Conservation (phyloP, 2,888 invertebrate genomes). For the Temnothorax ravouxi region DNA sequence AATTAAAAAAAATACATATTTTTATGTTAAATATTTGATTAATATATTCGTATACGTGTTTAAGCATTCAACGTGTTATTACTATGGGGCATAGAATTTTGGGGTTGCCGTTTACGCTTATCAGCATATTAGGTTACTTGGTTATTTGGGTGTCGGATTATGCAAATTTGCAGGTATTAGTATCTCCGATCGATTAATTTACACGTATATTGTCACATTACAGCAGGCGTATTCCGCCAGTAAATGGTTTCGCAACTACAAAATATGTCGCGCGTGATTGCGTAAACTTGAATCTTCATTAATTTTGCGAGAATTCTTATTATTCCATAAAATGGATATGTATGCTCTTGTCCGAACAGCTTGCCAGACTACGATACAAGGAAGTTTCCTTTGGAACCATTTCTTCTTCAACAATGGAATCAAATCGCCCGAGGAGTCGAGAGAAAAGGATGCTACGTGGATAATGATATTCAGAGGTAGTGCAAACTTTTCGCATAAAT, state of each 20-base stretch:
- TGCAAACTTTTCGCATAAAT: constrained; percentile 70
- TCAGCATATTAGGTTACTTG: constrained; percentile 58
- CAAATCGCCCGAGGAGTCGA: constrained; percentile 50
- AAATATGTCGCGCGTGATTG: constrained; percentile 30
- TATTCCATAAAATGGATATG: constrained; percentile 9
- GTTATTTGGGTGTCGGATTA: constrained; percentile 55
- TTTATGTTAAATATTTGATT: constrained; percentile 10
- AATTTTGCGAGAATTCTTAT: constrained; percentile 23
- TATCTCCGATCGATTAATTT: constrained; percentile 55
- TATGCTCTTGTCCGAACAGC: constrained; percentile 9
- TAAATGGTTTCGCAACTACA: constrained; percentile 20
- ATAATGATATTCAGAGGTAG: constrained; percentile 66
- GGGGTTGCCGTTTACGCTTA: constrained; percentile 48
- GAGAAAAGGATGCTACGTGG: constrained; percentile 49
- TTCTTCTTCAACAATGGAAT: constrained; percentile 53
- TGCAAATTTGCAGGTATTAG: constrained; percentile 55
- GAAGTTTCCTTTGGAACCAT: constrained; percentile 39
- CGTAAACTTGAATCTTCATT: constrained; percentile 23
- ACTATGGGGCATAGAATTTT: constrained; percentile 40
- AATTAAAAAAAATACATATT: neutral
- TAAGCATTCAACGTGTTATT: constrained; percentile 26
- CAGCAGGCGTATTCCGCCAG: constrained; percentile 9
- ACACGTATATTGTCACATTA: constrained; percentile 58
- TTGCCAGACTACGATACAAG: constrained; percentile 36
- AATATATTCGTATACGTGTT: constrained; percentile 17